Evolutionary conservation across 92 coral and sea anemone genomes (phyloP), one percentile per base, ranked within the genome.

Genomic region (Umimayanthus kanabou): DNA sequence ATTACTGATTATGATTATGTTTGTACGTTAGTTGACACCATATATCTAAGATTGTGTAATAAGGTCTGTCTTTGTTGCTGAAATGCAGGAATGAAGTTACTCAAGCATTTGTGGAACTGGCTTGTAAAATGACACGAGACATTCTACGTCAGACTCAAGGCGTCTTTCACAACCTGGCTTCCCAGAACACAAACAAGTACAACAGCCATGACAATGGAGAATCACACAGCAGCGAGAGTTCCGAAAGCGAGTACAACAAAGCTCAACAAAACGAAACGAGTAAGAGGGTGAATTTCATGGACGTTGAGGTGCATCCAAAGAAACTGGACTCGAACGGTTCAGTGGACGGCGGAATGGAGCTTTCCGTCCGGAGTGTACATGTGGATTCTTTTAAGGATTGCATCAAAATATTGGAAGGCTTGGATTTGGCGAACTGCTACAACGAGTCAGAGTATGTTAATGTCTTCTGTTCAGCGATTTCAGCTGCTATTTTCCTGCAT

Each of bases 51-150:
- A 28, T 40, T 42, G 61, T 11, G 7, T 30, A 15, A 13, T 10
- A 70, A 8, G 6, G 55, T 67, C 30, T 40, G 20, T 14, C 39
- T 6, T 49, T 61, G 73, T 73, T 16, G 5, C n/a, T 28, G 69
- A 15, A 49, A 9, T 43, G 76, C 87, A 97, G 99, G 87, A 95
- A 91, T 81, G 98, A 97, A 79, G 91, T 97, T 89, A 97, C 99
- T 0, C 98, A 97, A 80, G 94, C 99, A 8, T 97, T 95, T 65
- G 94, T 97, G 20, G 99, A 97, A 70, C 90, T 97, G 20, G 99
- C 98, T 8, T 95, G 96, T 53, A 94, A 96, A 79, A 97, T 97
- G 99, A 97, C 99, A 1, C 98, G 96, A 8, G 99, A 97, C 82
- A 97, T 97, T 66, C 91, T 95, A 0, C 96, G 96, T 0, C 98